Evolutionary conservation across 2,797 vertebrate species (phyloP).

Genomic region (Esox lucius): DNA sequence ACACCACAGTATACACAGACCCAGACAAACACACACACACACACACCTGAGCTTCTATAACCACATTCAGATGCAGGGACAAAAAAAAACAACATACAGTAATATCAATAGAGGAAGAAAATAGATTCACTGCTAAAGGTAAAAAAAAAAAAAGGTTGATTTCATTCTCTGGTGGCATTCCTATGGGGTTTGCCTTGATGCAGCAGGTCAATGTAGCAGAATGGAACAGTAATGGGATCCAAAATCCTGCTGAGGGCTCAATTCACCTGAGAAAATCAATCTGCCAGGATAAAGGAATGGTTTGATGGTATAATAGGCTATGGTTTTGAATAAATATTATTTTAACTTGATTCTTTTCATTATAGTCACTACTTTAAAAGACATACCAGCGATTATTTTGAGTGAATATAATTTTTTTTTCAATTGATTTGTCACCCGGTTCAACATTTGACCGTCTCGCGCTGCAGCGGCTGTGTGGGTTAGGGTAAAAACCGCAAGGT

Average conservation of each 20-base stretch:
- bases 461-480: no score
- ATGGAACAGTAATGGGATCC: slow-evolving; percentile 1
- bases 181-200: neutral
- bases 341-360: neutral
- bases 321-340: neutral
- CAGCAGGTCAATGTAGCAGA: neutral
- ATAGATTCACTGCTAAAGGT: neutral
- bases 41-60: slow-evolving; percentile 1
- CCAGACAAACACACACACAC: slow-evolving; percentile 2
- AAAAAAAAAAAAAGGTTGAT: neutral
- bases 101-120: neutral
- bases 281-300: neutral
- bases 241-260: neutral
- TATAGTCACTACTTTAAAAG: neutral
- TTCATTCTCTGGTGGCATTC: neutral
- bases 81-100: neutral
- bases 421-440: neutral
- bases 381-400: neutral
- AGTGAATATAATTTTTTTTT: neutral
- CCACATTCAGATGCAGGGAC: neutral
- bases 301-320: neutral
- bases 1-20: slow-evolving; percentile 1
- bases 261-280: neutral
- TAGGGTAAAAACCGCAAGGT: neutral
- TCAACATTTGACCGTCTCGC: neutral